Evolutionary conservation across 2,888 invertebrate species (phyloP).

Genomic region (Eristalinus sepulchralis): DNA sequence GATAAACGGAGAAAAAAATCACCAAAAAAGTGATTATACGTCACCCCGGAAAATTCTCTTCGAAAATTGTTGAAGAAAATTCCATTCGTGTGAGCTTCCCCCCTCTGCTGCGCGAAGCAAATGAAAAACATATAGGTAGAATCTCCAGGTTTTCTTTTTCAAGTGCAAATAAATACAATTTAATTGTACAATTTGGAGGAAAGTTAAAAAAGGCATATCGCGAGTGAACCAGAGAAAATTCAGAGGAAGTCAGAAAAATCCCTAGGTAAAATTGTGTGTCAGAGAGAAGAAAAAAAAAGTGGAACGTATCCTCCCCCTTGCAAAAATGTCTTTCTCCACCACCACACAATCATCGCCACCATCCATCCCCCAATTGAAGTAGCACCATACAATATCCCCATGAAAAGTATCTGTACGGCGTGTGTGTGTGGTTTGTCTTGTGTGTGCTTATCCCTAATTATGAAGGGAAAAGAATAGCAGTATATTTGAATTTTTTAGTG

Average conservation of each 20-base stretch:
- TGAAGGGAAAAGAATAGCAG: constrained; percentile 41
- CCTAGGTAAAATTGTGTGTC: constrained; percentile 24
- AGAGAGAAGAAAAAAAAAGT: constrained; percentile 47
- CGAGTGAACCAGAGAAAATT: neutral
- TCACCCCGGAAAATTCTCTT: constrained; percentile 42
- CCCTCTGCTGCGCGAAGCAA: constrained; percentile 14
- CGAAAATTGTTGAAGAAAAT: neutral
- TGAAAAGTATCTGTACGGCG: constrained; percentile 32
- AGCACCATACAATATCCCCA: constrained; percentile 21
- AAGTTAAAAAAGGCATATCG: constrained; percentile 3
- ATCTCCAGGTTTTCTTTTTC: neutral
- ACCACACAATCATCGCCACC: constrained; percentile 29
- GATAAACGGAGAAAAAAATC: constrained; percentile 36
- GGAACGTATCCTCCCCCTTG: constrained; percentile 70
- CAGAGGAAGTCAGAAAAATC: constrained; percentile 7
- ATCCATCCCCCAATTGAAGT: constrained; percentile 16
- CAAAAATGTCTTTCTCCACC: constrained; percentile 33
- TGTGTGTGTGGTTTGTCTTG: constrained; percentile 7
- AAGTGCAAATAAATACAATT: constrained; percentile 26
- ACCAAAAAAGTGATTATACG: constrained; percentile 38
- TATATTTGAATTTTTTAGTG: constrained; percentile 21
- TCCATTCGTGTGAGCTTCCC: neutral
- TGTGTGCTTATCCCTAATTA: constrained; percentile 66
- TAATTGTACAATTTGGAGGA: neutral
- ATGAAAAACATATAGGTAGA: neutral